phyloP scores from a whole-genome alignment of 1,140 invertebrate genomes.

The Harpegnathos saltator region DNA sequence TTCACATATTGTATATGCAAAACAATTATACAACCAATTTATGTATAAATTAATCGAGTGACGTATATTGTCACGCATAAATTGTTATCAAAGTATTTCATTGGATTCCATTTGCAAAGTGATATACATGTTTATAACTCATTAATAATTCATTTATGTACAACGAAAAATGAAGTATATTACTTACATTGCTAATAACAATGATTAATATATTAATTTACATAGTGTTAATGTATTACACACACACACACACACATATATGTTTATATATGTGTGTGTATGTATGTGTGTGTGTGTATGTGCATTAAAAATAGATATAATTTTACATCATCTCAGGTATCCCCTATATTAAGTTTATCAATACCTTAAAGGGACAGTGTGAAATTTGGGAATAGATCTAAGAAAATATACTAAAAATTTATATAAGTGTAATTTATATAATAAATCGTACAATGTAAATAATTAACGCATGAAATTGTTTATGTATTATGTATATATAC shows the following conservation, averaged over 20 bases:
- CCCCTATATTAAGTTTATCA: constrained; percentile 6
- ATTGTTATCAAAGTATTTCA: constrained; percentile 36
- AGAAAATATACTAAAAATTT: constrained; percentile 39
- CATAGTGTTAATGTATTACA: constrained; percentile 3
- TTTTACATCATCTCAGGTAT: constrained; percentile 9
- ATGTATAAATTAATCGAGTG: constrained; percentile 32
- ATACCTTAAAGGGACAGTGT: background rate
- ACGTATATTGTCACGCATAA: constrained; percentile 28
- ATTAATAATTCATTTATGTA: background rate
- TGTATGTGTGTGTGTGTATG: constrained; percentile 1
- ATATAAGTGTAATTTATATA: background rate
- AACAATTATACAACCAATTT: constrained; percentile 23
- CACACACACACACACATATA: too few relatives aligned
- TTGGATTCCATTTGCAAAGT: constrained; percentile 13
- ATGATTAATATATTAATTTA: constrained; percentile 11
- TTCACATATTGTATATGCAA: constrained; percentile 33
- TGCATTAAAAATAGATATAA: constrained; percentile 4
- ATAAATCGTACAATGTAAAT: constrained; percentile 11
- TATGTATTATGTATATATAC: too few relatives aligned
- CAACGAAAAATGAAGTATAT: constrained; percentile 16
- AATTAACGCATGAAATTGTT: too few relatives aligned
- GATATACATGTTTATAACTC: background rate
- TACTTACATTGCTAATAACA: constrained; percentile 3
- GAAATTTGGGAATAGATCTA: constrained; percentile 1
- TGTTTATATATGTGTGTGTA: background rate